Conservation (phyloP, 2,113 vertebrate species). For the Dissostichus mawsoni region DNA sequence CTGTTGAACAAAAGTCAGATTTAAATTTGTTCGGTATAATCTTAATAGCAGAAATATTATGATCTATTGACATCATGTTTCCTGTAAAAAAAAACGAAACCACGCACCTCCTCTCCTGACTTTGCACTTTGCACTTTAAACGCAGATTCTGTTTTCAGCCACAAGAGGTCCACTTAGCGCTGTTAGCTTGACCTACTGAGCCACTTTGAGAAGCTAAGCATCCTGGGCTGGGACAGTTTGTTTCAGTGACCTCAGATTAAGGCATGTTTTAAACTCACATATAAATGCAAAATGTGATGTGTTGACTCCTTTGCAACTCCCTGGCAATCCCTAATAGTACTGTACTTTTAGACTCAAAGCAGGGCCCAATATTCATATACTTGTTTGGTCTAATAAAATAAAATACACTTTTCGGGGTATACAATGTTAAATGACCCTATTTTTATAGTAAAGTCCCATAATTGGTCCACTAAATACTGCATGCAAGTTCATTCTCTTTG, state of each 20-base stretch:
- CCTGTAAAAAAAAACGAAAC: background rate
- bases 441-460: background rate
- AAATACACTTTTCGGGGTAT: background rate
- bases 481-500: no score
- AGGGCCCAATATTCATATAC: background rate
- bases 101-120: background rate
- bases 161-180: constrained; percentile 67
- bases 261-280: background rate
- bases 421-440: background rate
- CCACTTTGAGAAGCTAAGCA: no score
- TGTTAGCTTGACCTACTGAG: constrained; percentile 1
- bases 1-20: background rate
- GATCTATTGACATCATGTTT: background rate
- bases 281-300: background rate
- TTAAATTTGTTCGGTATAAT: background rate
- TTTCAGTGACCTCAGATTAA: background rate
- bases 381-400: background rate
- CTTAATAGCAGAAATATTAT: background rate
- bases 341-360: background rate
- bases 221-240: background rate
- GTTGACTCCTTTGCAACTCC: constrained; percentile 10
- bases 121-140: background rate
- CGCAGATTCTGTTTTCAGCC: constrained; percentile 45
- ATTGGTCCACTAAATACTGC: background rate
- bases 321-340: background rate